Conservation (phyloP, 2,113 vertebrate species). For the Silurus meridionalis region DNA sequence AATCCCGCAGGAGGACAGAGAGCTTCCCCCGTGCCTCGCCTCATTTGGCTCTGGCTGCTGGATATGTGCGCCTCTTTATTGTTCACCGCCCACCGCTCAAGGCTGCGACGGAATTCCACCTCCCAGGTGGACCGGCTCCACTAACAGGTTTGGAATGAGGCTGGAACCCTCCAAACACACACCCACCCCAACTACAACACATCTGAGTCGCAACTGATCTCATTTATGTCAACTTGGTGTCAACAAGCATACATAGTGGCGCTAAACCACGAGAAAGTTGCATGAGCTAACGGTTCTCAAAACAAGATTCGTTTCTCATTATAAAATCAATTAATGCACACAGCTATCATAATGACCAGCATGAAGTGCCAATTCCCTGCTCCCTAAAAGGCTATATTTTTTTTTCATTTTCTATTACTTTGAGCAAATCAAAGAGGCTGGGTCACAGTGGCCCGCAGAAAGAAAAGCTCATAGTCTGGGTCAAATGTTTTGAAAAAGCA, state of each 20-base stretch:
- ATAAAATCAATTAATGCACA: slow-evolving; percentile 29
- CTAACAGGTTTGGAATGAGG: slow-evolving; percentile 58
- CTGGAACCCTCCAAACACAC: slow-evolving; percentile 35
- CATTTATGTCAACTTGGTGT: neutral
- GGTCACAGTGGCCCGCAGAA: slow-evolving; percentile 8
- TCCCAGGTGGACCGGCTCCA: slow-evolving; percentile 46
- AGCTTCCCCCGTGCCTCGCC: slow-evolving; percentile 64
- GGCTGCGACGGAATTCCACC: slow-evolving; percentile 48
- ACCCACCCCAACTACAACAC: neutral
- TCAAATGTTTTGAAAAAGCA: slow-evolving; percentile 23
- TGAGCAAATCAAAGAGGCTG: slow-evolving; percentile 28
- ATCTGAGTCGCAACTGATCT: neutral
- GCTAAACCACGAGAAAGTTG: neutral
- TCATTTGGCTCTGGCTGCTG: slow-evolving; percentile 69
- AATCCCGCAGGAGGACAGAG: slow-evolving; percentile 50
- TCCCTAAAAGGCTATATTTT: slow-evolving; percentile 11
- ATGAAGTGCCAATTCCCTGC: slow-evolving; percentile 14
- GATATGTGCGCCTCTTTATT: slow-evolving; percentile 61
- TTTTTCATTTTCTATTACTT: slow-evolving; percentile 28
- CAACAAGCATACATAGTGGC: neutral
- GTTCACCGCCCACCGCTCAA: slow-evolving; percentile 51
- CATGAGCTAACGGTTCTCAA: neutral
- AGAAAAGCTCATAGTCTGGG: slow-evolving; percentile 33
- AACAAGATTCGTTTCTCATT: neutral
- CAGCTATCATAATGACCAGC: slow-evolving; percentile 15